phyloP scores from a whole-genome alignment of 2,888 invertebrate genomes.

The Saturnia japonica region DNA sequence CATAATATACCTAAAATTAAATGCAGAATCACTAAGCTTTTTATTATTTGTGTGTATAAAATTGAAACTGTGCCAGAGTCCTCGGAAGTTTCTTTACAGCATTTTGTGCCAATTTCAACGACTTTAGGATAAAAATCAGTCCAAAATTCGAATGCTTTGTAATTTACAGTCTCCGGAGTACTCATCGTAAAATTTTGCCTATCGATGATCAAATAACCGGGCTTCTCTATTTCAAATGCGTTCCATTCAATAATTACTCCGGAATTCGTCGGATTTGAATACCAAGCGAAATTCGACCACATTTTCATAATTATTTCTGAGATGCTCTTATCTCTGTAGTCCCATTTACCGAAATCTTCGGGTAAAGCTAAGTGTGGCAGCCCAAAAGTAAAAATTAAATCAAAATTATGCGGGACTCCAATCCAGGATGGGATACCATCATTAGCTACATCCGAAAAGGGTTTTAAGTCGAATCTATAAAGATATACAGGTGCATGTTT shows the following conservation, averaged over 20 bases:
- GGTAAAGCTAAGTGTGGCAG: slow-evolving; percentile 87
- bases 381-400: slow-evolving; percentile 91
- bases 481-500: slow-evolving; percentile 84
- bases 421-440: slow-evolving; percentile 89
- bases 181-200: slow-evolving; percentile 89
- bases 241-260: slow-evolving; percentile 90
- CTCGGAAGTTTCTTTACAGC: slow-evolving; percentile 84
- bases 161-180: slow-evolving; percentile 84
- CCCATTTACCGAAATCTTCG: slow-evolving; percentile 85
- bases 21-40: slow-evolving; percentile 52
- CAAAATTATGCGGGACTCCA: slow-evolving; percentile 90
- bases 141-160: slow-evolving; percentile 91
- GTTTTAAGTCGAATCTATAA: slow-evolving; percentile 89
- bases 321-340: slow-evolving; percentile 88
- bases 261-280: slow-evolving; percentile 86
- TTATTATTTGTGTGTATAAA: slow-evolving; percentile 41
- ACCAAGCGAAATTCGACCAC: slow-evolving; percentile 90
- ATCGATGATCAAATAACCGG: slow-evolving; percentile 88
- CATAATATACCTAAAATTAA: slow-evolving; percentile 54
- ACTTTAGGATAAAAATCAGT: slow-evolving; percentile 91
- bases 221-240: slow-evolving; percentile 84
- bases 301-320: slow-evolving; percentile 91
- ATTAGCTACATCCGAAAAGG: slow-evolving; percentile 84
- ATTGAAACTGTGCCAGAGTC: slow-evolving; percentile 62
- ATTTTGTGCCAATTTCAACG: slow-evolving; percentile 86